phyloP scores from a whole-genome alignment of 2,113 vertebrate genomes.

The Puffinus mauretanicus region DNA sequence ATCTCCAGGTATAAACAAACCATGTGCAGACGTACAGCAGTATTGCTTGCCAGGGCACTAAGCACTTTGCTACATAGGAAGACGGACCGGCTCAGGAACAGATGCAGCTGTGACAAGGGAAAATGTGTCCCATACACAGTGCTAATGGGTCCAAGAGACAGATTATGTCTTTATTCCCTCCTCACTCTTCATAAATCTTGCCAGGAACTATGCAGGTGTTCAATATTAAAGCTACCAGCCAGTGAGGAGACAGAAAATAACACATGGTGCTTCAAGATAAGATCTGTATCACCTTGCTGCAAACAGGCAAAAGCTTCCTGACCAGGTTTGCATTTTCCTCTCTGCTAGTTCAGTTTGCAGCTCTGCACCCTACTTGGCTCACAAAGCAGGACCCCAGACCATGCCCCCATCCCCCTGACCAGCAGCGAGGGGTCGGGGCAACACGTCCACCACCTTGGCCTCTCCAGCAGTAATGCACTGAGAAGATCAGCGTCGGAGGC shows the following conservation, averaged over 20 bases:
- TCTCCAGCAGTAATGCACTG: not conserved
- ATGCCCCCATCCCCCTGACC: rapidly evolving
- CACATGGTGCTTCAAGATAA: not conserved
- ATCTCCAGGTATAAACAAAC: not conserved
- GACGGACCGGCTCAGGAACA: not conserved
- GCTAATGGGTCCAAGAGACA: not conserved
- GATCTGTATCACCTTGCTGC: not conserved
- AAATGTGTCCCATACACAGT: rapidly evolving
- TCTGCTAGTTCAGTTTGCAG: not conserved
- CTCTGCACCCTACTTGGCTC: not conserved
- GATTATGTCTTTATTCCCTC: not conserved
- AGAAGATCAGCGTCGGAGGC: not conserved
- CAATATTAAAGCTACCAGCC: not conserved
- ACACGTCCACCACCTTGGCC: rapidly evolving
- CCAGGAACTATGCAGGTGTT: not conserved
- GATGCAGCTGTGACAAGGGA: not conserved
- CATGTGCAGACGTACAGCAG: not conserved
- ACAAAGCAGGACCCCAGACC: not conserved
- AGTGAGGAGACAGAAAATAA: not conserved
- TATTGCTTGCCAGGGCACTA: not conserved
- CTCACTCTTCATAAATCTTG: not conserved
- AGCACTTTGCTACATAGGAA: not conserved
- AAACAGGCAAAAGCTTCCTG: slow-evolving; percentile 1
- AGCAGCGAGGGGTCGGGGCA: not conserved
- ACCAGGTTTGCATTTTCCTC: not conserved